These are phyloP conservation scores for Drosophila demipolita DNA, from an alignment of 2,888 invertebrate species.

Conservation along the genomic window DNA sequence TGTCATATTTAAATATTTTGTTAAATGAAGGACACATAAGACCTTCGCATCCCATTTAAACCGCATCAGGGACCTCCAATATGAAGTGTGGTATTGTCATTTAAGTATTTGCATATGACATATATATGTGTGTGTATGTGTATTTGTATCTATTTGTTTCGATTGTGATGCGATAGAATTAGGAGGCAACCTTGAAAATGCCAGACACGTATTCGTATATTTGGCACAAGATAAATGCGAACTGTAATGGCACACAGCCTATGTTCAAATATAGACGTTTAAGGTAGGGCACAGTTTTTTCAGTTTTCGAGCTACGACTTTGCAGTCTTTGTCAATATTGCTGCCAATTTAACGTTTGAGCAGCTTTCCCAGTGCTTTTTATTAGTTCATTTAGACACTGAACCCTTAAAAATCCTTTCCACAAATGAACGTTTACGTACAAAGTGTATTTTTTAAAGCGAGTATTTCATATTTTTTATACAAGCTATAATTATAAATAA, in stretches of 20 bases:
- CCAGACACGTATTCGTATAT: conserved; percentile 68
- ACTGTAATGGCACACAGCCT: conserved; percentile 34
- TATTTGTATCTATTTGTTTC: conserved; percentile 18
- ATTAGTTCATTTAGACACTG: conserved; percentile 41
- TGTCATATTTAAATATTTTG: conserved; percentile 69
- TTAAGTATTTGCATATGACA: conserved; percentile 67
- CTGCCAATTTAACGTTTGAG: conserved; percentile 64
- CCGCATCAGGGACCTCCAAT: conserved; percentile 59
- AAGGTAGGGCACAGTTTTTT: conserved; percentile 26
- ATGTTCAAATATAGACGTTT: conserved; percentile 42
- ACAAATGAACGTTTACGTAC: background rate
- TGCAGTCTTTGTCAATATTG: conserved; percentile 30
- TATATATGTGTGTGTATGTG: conserved; percentile 23
- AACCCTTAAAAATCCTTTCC: conserved; percentile 9
- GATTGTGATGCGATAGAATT: conserved; percentile 53
- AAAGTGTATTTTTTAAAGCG: background rate
- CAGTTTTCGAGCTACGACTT: conserved; percentile 22
- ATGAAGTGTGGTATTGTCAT: conserved; percentile 76
- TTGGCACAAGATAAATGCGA: conserved; percentile 54
- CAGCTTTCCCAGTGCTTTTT: conserved; percentile 36
- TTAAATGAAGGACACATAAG: conserved; percentile 59
- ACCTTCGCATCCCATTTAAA: conserved; percentile 44
- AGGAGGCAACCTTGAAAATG: conserved; percentile 75
- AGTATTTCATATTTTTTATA: background rate
- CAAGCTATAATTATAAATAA: background rate